Evolutionary conservation across 2,888 invertebrate genomes (phyloP).

Genomic region (Apotomis betuletana): DNA sequence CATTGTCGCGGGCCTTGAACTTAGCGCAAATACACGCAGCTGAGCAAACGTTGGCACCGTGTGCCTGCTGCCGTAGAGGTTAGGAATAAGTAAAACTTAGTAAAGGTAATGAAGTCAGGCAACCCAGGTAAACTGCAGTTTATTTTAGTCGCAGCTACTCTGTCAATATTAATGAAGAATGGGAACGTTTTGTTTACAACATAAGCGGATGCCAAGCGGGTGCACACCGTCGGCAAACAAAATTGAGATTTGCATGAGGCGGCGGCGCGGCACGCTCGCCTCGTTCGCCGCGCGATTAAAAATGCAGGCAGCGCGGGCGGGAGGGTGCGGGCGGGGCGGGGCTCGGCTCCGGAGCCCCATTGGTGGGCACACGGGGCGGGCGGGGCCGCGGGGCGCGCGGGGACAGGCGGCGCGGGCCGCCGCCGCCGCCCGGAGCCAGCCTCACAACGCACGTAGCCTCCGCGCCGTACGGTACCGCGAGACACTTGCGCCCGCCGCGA

Average conservation of each 20-base stretch:
- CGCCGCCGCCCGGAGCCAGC: conserved; percentile 72
- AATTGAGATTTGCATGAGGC: conserved; percentile 78
- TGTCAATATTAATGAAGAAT: conserved; percentile 30
- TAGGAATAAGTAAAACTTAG: conserved; percentile 20
- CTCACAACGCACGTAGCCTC: conserved; percentile 80
- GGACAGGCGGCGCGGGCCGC: conserved; percentile 64
- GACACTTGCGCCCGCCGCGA: conserved; percentile 74
- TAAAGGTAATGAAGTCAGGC: conserved; percentile 12
- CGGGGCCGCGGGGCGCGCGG: conserved; percentile 57
- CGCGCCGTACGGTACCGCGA: conserved; percentile 79
- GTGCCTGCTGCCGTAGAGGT: conserved; percentile 17
- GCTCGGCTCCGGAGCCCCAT: conserved; percentile 41
- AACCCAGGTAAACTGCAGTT: conserved; percentile 8
- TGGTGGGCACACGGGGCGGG: conserved; percentile 42
- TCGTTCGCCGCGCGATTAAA: conserved; percentile 79
- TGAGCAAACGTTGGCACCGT: conserved; percentile 48
- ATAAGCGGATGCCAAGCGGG: conserved; percentile 69
- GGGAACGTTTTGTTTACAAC: conserved; percentile 62
- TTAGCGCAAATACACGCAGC: conserved; percentile 59
- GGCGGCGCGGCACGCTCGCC: conserved; percentile 71
- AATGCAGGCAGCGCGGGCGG: conserved; percentile 78
- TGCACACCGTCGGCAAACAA: conserved; percentile 80
- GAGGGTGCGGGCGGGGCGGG: conserved; percentile 49
- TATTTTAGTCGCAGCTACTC: conserved; percentile 13
- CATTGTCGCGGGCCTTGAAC: conserved; percentile 76